Evolutionary conservation across 1,140 invertebrate genomes (phyloP).

Genomic region (Zaprionus camerounensis): DNA sequence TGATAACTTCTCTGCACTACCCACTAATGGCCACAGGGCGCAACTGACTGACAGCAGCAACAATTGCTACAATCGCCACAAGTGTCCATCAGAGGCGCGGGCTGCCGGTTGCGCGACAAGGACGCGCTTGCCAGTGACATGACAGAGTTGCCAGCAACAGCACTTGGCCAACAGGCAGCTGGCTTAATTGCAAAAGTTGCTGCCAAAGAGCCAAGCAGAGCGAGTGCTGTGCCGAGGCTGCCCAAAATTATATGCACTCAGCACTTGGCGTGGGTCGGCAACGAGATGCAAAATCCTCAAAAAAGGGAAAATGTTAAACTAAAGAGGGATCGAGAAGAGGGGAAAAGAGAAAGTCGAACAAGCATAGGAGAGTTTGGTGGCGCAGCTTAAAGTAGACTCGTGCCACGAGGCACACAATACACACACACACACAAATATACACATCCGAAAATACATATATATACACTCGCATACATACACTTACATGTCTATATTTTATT

Average conservation of each 20-base stretch:
- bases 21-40: background rate
- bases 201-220: conserved; percentile 8
- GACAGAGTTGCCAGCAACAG: conserved; percentile 34
- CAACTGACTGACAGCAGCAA: conserved; percentile 6
- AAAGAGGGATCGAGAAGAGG: background rate
- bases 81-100: conserved; percentile 37
- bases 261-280: conserved; percentile 7
- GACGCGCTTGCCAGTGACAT: conserved; percentile 40
- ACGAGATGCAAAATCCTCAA: conserved; percentile 37
- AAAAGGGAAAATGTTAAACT: conserved; percentile 14
- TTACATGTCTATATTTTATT: conserved; percentile 29
- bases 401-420: background rate
- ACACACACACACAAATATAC: background rate
- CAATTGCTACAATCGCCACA: conserved; percentile 12
- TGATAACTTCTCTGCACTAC: background rate
- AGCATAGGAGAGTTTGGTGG: background rate
- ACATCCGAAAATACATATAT: background rate
- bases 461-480: background rate
- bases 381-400: conserved; percentile 17
- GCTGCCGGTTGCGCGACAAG: conserved; percentile 9
- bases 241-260: conserved; percentile 71
- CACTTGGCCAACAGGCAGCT: conserved; percentile 61
- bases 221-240: background rate
- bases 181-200: conserved; percentile 73
- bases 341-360: conserved; percentile 2